phyloP scores from a whole-genome alignment of 2,797 vertebrate genomes.

The Bufotes viridis region DNA sequence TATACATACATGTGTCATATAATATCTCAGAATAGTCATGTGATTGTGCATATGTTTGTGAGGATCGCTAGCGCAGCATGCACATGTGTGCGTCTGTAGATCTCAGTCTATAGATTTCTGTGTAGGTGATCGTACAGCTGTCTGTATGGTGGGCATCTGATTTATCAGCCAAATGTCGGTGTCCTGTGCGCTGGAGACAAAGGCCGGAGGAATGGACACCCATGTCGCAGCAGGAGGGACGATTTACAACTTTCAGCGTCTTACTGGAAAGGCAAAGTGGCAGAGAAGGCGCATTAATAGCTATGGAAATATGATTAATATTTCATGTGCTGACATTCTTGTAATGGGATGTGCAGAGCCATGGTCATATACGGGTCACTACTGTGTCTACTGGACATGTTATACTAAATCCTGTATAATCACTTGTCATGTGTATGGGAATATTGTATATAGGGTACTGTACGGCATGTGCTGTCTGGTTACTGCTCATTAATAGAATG shows the following conservation, averaged over 20 bases:
- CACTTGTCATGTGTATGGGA: background rate
- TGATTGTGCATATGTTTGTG: too few relatives aligned
- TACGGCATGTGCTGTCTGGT: background rate
- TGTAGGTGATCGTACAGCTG: too few relatives aligned
- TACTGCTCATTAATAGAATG: background rate
- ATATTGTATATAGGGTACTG: background rate
- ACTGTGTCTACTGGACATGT: background rate
- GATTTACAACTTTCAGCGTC: background rate
- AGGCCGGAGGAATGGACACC: background rate
- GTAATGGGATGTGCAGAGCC: background rate
- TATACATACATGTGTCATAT: background rate
- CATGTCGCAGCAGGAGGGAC: background rate
- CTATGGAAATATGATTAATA: background rate
- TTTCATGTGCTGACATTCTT: background rate
- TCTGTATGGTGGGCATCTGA: too few relatives aligned
- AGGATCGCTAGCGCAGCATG: background rate
- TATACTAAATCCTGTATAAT: background rate
- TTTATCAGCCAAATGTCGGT: background rate
- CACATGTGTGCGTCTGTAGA: background rate
- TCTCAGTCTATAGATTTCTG: too few relatives aligned
- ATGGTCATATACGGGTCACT: background rate
- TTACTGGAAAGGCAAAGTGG: background rate
- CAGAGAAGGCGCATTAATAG: background rate
- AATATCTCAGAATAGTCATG: too few relatives aligned
- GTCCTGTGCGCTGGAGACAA: conserved; percentile 7